Conservation (phyloP, 2,888 invertebrate genomes). For the Pollenia angustigena region DNA sequence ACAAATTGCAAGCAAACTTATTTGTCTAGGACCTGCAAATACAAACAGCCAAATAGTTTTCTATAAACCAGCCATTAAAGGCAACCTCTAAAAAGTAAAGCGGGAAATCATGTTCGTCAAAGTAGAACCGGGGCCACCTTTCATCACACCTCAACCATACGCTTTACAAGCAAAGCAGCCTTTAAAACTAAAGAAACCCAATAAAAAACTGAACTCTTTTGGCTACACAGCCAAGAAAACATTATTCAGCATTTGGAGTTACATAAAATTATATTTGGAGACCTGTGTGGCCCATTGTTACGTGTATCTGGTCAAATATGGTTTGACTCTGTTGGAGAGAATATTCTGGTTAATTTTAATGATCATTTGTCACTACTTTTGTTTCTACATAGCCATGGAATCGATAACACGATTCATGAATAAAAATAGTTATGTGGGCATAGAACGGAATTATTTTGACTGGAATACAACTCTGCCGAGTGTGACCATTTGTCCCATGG, state of each 20-base stretch:
- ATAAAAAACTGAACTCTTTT: not conserved
- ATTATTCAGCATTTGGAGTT: slow-evolving; percentile 41
- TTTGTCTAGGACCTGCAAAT: slow-evolving; percentile 33
- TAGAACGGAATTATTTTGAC: slow-evolving; percentile 82
- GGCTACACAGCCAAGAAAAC: not conserved
- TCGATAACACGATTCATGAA: slow-evolving; percentile 81
- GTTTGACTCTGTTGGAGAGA: slow-evolving; percentile 79
- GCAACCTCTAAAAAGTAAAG: not conserved
- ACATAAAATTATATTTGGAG: slow-evolving; percentile 77
- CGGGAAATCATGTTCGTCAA: slow-evolving; percentile 30
- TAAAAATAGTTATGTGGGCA: slow-evolving; percentile 82
- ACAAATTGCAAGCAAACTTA: slow-evolving; percentile 11
- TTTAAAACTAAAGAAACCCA: not conserved
- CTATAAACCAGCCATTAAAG: not conserved
- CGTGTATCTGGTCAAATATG: slow-evolving; percentile 77
- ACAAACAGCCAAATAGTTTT: not conserved
- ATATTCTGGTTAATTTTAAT: slow-evolving; percentile 81
- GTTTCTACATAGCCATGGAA: slow-evolving; percentile 79
- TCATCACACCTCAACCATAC: too few relatives aligned
- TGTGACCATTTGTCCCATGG: slow-evolving; percentile 83
- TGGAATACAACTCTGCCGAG: slow-evolving; percentile 83
- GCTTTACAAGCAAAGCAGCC: too few relatives aligned
- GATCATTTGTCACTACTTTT: slow-evolving; percentile 77
- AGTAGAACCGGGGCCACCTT: slow-evolving; percentile 39
- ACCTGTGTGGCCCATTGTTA: slow-evolving; percentile 82